Percentiles rank a stretch among this genome's conserved stretches.
These are phyloP conservation scores for Micromussa lordhowensis DNA, from an alignment of 92 coral and sea anemone species.

Conservation along the genomic window DNA sequence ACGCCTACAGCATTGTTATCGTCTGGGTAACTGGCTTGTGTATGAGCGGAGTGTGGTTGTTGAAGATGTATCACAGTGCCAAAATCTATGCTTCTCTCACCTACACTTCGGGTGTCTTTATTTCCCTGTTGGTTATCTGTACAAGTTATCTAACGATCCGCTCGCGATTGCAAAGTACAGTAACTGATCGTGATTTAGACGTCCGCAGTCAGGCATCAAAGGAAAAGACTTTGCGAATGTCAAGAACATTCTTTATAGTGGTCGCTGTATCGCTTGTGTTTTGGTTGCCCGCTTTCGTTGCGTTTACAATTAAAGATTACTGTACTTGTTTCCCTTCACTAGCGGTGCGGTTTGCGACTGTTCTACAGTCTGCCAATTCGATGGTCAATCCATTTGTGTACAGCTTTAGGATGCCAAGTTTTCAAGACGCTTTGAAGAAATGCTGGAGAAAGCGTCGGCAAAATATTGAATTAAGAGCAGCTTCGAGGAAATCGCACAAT, in stretches of 20 bases:
- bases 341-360: neutral
- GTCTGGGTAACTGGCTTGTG: neutral
- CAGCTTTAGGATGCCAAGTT: conserved; percentile 19
- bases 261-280: conserved; percentile 11
- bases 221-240: neutral
- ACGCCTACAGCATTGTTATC: neutral
- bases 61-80: neutral
- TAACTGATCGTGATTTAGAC: neutral
- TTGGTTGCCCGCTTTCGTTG: conserved; percentile 21
- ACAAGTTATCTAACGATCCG: neutral
- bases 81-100: neutral
- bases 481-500: neutral
- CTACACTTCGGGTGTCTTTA: neutral
- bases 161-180: neutral
- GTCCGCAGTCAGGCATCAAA: neutral
- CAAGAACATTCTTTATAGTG: conserved; percentile 7
- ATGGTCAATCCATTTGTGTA: conserved; percentile 25
- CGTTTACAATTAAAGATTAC: neutral
- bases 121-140: neutral
- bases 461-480: neutral
- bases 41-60: neutral
- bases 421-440: conserved; percentile 21
- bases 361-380: conserved; percentile 12
- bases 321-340: neutral
- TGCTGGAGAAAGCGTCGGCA: neutral